Conservation (phyloP, 2,888 invertebrate genomes). For the Melanargia galathea region DNA sequence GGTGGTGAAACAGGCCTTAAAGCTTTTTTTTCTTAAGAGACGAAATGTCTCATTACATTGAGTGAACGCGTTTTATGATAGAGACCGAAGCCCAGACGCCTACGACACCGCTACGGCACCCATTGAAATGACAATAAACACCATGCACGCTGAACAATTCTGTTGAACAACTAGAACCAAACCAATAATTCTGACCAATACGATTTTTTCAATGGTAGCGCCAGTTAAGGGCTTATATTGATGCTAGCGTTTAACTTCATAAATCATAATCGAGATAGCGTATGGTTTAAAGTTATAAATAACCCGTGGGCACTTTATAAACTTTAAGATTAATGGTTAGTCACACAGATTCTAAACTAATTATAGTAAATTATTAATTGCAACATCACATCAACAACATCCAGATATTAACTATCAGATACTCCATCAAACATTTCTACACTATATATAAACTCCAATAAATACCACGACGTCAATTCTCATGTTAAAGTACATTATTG, state of each 20-base stretch:
- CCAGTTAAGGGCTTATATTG: slow-evolving; percentile 40
- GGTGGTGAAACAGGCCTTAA: too few species aligned
- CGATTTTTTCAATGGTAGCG: slow-evolving; percentile 44
- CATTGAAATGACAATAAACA: slow-evolving; percentile 57
- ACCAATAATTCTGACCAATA: slow-evolving; percentile 41
- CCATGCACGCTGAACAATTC: slow-evolving; percentile 53
- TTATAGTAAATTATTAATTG: slow-evolving; percentile 61
- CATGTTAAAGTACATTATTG: slow-evolving; percentile 40
- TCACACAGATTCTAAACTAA: slow-evolving; percentile 76
- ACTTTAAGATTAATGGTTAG: slow-evolving; percentile 56
- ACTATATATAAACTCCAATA: slow-evolving; percentile 60
- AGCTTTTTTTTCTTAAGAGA: too few species aligned
- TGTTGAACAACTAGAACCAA: slow-evolving; percentile 43
- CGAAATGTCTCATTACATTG: background rate
- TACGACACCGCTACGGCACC: slow-evolving; percentile 53
- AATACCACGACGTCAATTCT: slow-evolving; percentile 53
- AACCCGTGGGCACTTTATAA: slow-evolving; percentile 48
- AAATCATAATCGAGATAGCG: slow-evolving; percentile 45
- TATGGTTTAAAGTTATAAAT: slow-evolving; percentile 57
- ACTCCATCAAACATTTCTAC: slow-evolving; percentile 79
- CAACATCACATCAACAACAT: slow-evolving; percentile 81
- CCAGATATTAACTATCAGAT: slow-evolving; percentile 73
- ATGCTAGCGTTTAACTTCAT: slow-evolving; percentile 47
- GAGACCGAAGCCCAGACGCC: slow-evolving; percentile 46
- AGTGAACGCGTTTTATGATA: slow-evolving; percentile 39